Evolutionary conservation across 2,113 vertebrate genomes (phyloP), one percentile per base, ranked within the genome.

Genomic region (Cyanocitta stelleri): DNA sequence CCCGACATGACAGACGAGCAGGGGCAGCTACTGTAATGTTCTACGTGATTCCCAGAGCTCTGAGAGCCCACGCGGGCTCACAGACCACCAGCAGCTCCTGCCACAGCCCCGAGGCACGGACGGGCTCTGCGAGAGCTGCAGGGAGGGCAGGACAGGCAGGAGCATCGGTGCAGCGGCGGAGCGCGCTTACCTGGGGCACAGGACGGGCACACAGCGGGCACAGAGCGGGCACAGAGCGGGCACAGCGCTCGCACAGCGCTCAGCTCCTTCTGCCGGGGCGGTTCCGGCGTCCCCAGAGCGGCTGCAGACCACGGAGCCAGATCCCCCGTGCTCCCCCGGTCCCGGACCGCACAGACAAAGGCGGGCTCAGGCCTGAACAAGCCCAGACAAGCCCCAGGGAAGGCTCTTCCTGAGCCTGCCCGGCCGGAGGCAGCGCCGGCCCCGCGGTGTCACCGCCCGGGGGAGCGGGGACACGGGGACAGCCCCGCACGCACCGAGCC

Each of bases 351-450:
- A 39, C 1, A 49, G 49, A 54, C 75, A 73, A 44, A 84, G 95
- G 90, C 92, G 73, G 81, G 88, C 85, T 88, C 96, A 85, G 84
- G 80, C 94, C 87, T 46, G 93, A 67, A 96, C 97, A 97, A 97
- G 97, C 87, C 97, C 96, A 46, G 97, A 86, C 97, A 97, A 93
- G 97, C 87, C 97, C 94, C 62, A 16, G 46, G 23, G 16, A 91
- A 93, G 95, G 61, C 93, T 95, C 79, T 56, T 66, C 77, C 94
- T 79, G 77, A 89, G 76, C 61, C 76, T 80, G 87, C 83, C 67
- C 35, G 37, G 58, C 13, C 16, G 8, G 2, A 5, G 14, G 27
- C 48, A 51, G 19, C 56, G 87, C 76, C 93, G n/a, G 54, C 71
- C 78, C 85, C 35, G 58, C 1, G 21, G 49, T 20, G 63, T 26